Percentiles rank a stretch among this genome's conserved stretches.
Conservation (phyloP, 2,797 vertebrate species). For the Amazonetta brasiliensis region DNA sequence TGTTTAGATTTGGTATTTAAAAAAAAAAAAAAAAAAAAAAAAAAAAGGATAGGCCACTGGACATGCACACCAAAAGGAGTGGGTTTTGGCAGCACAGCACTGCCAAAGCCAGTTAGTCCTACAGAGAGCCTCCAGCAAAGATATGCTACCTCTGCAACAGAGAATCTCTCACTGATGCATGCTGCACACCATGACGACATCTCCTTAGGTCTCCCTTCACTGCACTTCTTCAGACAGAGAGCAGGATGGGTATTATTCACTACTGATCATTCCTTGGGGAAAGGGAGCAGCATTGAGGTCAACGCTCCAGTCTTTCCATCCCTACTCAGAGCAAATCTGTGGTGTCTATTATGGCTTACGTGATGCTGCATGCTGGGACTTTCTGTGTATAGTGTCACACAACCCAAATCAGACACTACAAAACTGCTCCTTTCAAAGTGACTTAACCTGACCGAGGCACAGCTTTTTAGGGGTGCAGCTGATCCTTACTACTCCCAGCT, state of each 20-base stretch:
- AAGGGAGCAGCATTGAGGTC: background rate
- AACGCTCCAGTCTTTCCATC: background rate
- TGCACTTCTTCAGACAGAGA: background rate
- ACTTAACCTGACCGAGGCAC: background rate
- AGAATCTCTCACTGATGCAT: background rate
- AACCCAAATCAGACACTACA: background rate
- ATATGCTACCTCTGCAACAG: background rate
- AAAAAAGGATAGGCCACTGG: background rate
- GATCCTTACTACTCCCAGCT: background rate
- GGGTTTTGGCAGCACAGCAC: background rate
- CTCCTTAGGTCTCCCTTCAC: background rate
- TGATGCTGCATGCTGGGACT: background rate
- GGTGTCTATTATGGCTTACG: accelerated
- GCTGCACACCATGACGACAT: accelerated
- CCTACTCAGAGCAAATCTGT: background rate
- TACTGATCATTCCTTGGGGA: background rate
- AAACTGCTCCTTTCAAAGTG: background rate
- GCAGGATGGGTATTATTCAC: background rate
- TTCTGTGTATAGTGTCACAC: background rate
- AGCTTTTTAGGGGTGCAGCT: background rate
- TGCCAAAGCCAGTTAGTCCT: background rate
- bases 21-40: background rate
- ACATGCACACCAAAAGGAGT: background rate
- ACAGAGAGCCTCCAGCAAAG: background rate
- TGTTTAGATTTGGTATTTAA: background rate